Evolutionary conservation across 1,140 invertebrate genomes (phyloP).

Genomic region (Brachionus calyciflorus): DNA sequence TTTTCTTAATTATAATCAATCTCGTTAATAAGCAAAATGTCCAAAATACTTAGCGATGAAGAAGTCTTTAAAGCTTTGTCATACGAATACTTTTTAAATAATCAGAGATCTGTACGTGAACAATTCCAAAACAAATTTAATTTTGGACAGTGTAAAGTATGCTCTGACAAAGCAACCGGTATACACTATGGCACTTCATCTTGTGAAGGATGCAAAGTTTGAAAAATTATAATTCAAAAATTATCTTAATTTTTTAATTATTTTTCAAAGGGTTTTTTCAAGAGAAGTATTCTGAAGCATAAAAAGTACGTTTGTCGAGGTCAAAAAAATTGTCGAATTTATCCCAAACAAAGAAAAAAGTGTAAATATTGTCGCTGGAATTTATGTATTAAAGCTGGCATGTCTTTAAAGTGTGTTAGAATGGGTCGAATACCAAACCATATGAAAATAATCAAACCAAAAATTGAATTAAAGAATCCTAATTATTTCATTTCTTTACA

Average conservation of each 20-base stretch:
- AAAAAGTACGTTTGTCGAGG: conserved; percentile 57
- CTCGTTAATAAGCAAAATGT: no score
- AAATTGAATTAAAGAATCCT: neutral
- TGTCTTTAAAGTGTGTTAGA: conserved; percentile 54
- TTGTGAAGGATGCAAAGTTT: conserved; percentile 3
- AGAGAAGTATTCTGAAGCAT: conserved; percentile 33
- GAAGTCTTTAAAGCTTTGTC: no score
- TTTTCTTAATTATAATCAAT: no score
- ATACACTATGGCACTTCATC: neutral
- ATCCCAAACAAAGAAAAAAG: conserved; percentile 54
- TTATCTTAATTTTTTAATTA: conserved; percentile 51
- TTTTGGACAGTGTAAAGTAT: no score
- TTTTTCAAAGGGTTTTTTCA: conserved; percentile 48
- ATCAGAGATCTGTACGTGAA: no score
- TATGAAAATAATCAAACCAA: conserved; percentile 51
- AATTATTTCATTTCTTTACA: neutral
- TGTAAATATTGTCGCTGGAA: conserved; percentile 58
- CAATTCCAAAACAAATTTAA: no score
- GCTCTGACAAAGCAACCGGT: neutral
- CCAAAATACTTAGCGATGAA: no score
- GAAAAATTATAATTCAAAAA: conserved; percentile 54
- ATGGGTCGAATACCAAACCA: conserved; percentile 60
- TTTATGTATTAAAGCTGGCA: conserved; percentile 55
- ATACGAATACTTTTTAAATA: no score
- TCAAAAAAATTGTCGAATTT: conserved; percentile 54